A percentile compares a stretch with the other conserved stretches of the same genome.
phyloP scores from a whole-genome alignment of 1,140 invertebrate species.

The Harpegnathos saltator region DNA sequence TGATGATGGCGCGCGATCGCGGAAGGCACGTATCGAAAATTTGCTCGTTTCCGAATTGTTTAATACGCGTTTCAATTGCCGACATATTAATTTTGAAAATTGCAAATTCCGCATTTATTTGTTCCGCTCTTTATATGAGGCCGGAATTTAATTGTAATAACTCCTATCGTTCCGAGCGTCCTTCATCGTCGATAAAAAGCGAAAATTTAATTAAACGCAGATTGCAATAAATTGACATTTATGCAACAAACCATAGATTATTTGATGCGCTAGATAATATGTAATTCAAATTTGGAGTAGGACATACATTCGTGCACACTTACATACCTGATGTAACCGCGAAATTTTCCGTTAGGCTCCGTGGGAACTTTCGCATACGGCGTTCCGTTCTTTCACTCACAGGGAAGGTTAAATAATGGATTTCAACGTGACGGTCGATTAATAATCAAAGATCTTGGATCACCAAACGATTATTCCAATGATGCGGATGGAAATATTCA shows the following conservation, averaged over 20 bases:
- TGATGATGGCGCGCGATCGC: conserved; percentile 13
- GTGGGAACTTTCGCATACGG: conserved; percentile 22
- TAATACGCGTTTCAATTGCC: background rate
- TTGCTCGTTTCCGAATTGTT: background rate
- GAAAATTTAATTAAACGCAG: conserved; percentile 32
- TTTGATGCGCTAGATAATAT: conserved; percentile 22
- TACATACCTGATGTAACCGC: background rate
- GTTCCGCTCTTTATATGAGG: background rate
- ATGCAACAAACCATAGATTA: background rate
- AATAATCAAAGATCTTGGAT: conserved; percentile 39
- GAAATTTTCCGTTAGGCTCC: conserved; percentile 27
- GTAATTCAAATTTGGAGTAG: conserved; percentile 1
- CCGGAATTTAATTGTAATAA: background rate
- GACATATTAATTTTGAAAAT: conserved; percentile 19
- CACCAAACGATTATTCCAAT: background rate
- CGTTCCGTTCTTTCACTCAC: background rate
- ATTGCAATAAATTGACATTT: conserved; percentile 40
- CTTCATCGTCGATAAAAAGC: background rate
- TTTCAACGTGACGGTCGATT: conserved; percentile 33
- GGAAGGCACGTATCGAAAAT: background rate
- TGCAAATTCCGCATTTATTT: conserved; percentile 11
- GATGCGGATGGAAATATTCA: conserved; percentile 10
- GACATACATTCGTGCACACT: background rate
- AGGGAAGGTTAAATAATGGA: conserved; percentile 28
- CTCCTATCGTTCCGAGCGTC: background rate